These are phyloP conservation scores for Limosa lapponica DNA, from an alignment of 2,797 vertebrate species.

Conservation along the genomic window DNA sequence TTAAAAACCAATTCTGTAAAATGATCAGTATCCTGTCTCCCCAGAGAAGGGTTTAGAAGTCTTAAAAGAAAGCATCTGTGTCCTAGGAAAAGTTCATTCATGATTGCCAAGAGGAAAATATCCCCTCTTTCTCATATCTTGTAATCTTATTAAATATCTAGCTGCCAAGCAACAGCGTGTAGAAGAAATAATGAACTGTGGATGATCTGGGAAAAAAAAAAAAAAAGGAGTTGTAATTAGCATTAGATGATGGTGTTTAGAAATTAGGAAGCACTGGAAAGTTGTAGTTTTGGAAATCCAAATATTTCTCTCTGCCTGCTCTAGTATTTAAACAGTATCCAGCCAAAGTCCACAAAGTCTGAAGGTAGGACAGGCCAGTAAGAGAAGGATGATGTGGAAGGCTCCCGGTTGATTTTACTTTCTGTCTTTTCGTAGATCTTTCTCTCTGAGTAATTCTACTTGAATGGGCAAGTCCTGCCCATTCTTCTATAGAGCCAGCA, in stretches of 20 bases:
- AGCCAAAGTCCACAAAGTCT: neutral
- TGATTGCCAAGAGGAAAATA: neutral
- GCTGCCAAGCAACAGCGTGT: neutral
- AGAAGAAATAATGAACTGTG: neutral
- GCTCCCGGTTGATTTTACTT: neutral
- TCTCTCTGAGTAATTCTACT: neutral
- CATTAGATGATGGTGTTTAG: neutral
- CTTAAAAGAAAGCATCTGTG: neutral
- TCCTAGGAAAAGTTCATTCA: neutral
- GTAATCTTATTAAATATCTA: neutral
- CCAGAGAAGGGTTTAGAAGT: neutral
- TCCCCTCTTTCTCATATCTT: neutral
- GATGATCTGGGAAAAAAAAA: neutral
- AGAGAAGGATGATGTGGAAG: neutral
- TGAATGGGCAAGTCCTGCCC: neutral
- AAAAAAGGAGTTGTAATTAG: neutral
- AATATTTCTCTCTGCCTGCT: neutral
- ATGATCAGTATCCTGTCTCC: neutral
- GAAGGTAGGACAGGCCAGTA: neutral
- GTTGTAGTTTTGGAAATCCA: neutral
- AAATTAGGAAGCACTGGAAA: neutral
- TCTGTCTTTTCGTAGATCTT: neutral
- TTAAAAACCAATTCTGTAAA: neutral
- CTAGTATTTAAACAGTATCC: neutral
- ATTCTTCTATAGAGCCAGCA: neutral